phyloP scores from a whole-genome alignment of 2,797 vertebrate species.

The Parauchenoglanis punctatus region DNA sequence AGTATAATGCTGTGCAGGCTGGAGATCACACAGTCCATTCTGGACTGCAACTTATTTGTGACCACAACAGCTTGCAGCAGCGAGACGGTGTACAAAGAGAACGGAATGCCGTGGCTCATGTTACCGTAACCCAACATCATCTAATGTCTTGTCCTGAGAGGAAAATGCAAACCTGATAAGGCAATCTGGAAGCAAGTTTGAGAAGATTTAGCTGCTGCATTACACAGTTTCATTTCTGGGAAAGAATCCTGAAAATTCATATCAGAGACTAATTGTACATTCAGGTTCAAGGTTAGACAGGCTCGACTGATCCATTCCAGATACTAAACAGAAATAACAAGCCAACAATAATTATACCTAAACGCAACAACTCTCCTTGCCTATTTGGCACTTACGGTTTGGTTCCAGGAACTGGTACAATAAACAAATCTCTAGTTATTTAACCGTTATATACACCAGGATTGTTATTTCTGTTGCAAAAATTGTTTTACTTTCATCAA shows the following conservation, averaged over 20 bases:
- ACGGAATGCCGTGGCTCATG: conserved; percentile 40
- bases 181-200: conserved; percentile 12
- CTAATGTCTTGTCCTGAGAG: conserved; percentile 24
- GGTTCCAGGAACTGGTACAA: not conserved
- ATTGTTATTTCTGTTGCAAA: not conserved
- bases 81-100: conserved; percentile 23
- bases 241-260: conserved; percentile 38
- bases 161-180: conserved; percentile 36
- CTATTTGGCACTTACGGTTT: conserved; percentile 4
- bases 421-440: not conserved
- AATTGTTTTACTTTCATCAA: not conserved
- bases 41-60: conserved; percentile 20
- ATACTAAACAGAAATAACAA: conserved; percentile 7
- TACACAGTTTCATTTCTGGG: conserved; percentile 10
- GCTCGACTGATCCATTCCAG: conserved; percentile 16
- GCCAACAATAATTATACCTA: conserved; percentile 31
- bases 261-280: conserved; percentile 29
- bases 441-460: not conserved
- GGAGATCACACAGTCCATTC: not conserved
- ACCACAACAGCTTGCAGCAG: not conserved
- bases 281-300: conserved; percentile 15
- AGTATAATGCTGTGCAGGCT: not conserved
- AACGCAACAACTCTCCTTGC: conserved; percentile 24
- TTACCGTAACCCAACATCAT: conserved; percentile 38
- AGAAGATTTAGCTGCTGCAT: conserved; percentile 6